Evolutionary conservation across 2,113 vertebrate species (phyloP), one percentile per base, ranked within the genome.

Genomic region (Mesocricetus auratus): DNA sequence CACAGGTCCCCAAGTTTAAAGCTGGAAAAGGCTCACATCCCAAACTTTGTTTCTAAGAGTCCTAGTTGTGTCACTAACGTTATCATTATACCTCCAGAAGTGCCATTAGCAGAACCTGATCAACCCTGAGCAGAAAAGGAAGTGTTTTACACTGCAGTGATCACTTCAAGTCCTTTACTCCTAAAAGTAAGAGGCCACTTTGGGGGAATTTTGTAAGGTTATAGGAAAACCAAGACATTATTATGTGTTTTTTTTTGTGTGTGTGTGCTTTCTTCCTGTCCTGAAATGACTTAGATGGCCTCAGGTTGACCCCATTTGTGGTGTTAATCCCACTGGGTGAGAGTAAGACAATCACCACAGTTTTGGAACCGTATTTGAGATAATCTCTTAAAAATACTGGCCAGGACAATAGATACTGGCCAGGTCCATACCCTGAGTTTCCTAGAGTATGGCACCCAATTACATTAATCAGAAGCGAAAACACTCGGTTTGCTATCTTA

Each of bases 1-100:
- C 98, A 98, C 94, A 83, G 71, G 90, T 98, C 89, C 90, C 82
- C 75, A 21, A 73, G 29, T 82, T 97, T 85, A 93, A 92, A 64
- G 21, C 78, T 86, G 97, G 82, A 85, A 94, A 93, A 24, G 45
- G 71, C 91, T 86, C 78, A 39, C 62, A 81, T 82, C 86, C 91
- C 93, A 24, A 9, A 9, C 88, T 94, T 47, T 31, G 39, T 86
- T 88, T 31, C 22, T n/a, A 79, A 75, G 53, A 50, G 96, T 29
- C 92, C 60, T 33, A 69, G 47, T 9, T 42, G 96, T 95, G 82
- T 21, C 62, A 0, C 22, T 24, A 15, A 3, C 62, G 81, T n/a
- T 77, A 91, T 0, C 68, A 42, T 45, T 64, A 45, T 56, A 58
- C 87, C 93, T 50, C 56, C 56, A 77, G 53, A 93, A 77, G 36